Evolutionary conservation across 1,140 invertebrate genomes (phyloP), one percentile per base, ranked within the genome.

Genomic region (Anastatus disparis): DNA sequence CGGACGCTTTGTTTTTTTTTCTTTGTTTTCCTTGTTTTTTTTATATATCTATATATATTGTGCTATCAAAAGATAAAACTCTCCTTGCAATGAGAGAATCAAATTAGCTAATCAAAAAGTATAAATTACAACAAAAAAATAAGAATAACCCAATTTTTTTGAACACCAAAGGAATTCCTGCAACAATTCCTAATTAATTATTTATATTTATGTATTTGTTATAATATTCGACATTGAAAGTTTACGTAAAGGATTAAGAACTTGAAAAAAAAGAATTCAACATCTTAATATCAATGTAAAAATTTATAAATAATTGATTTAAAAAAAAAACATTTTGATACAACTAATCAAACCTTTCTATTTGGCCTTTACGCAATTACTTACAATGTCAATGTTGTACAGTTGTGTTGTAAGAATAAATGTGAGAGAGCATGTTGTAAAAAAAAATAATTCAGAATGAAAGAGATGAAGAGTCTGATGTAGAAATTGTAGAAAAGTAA

Each of bases 121-220:
- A 35, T 35, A 35, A 6, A 35, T 35, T 6, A 17, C 22, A 48
- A 27, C 4, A 48, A 27, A 53, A 48, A 70, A 26, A 2, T 38
- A 46, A 48, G 17, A 24, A 6, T 63, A 53, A 20, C 24, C 59
- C 50, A 63, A 64, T 64, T 50, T 46, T n/a, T n/a, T n/a, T n/a
- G n/a, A 31, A 70, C 42, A 70, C 35, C 27, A 58, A 70, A 64
- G 61, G 68, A 70, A 70, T 70, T 70, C 61, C 52, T 70, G 48
- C 15, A 50, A 64, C 68, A 64, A 70, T 70, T 70, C 68, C 52
- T 70, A 24, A 2, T 56, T 50, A 44, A 27, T 15, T 40, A 12
- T 15, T 9, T 42, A 35, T 42, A 22, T 44, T 27, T 61, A 12
- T 61, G 27, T 10, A 44, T 29, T 40, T 6, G 38, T 12, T 20